phyloP scores from a whole-genome alignment of 2,888 invertebrate genomes.

The Eulithis testata region DNA sequence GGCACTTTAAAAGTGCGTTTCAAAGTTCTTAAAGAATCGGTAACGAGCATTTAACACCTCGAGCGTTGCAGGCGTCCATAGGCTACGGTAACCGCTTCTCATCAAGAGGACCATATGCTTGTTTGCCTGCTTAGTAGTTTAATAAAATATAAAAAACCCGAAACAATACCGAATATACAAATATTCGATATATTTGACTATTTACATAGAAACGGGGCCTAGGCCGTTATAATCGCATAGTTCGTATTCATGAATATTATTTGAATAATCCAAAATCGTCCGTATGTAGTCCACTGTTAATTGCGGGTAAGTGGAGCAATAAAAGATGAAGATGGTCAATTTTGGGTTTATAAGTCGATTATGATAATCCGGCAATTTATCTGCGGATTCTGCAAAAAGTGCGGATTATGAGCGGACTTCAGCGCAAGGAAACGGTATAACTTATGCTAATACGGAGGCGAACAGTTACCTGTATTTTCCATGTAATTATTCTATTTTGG shows the following conservation, averaged over 20 bases:
- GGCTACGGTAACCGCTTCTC: too few species aligned
- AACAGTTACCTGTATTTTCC: not conserved
- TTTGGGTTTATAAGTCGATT: conserved; percentile 30
- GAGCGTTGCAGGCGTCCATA: too few species aligned
- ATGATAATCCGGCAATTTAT: conserved; percentile 31
- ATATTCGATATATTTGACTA: conserved; percentile 11
- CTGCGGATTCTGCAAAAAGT: conserved; percentile 23
- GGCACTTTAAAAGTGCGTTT: too few species aligned
- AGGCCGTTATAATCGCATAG: conserved; percentile 39
- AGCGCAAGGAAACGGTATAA: conserved; percentile 24
- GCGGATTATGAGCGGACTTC: conserved; percentile 14
- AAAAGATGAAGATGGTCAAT: conserved; percentile 29
- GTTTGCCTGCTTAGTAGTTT: too few species aligned
- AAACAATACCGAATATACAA: too few species aligned
- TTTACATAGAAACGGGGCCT: conserved; percentile 36
- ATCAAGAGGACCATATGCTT: too few species aligned
- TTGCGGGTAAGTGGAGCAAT: conserved; percentile 36
- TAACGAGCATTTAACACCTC: too few species aligned
- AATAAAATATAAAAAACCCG: too few species aligned
- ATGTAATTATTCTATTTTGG: not conserved
- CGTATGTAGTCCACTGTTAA: conserved; percentile 35
- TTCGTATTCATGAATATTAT: conserved; percentile 42
- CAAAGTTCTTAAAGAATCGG: too few species aligned
- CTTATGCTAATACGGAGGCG: not conserved
- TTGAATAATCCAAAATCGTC: conserved; percentile 39